Conservation (phyloP, 2,797 vertebrate species). For the Gephyroberyx darwinii region DNA sequence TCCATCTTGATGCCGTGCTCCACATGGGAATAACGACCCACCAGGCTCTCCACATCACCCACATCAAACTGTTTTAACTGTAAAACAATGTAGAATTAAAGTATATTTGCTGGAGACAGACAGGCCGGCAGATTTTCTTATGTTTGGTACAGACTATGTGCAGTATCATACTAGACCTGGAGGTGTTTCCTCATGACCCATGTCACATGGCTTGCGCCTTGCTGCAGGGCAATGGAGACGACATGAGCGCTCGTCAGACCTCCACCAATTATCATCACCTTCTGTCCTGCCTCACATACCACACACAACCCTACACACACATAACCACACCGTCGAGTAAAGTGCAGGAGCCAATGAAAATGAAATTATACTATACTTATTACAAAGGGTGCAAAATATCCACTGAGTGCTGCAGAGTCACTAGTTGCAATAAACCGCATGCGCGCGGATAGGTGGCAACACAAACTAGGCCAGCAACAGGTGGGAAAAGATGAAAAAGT, state of each 20-base stretch:
- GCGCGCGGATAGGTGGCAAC: no score
- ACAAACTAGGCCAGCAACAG: no score
- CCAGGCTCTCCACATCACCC: conserved; percentile 83
- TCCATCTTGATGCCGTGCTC: conserved; percentile 85
- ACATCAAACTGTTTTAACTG: conserved; percentile 86
- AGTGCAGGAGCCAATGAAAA: background rate
- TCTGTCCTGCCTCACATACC: conserved; percentile 78
- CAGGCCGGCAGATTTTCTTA: background rate
- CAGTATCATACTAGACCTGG: conserved; percentile 73
- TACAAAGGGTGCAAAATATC: no score
- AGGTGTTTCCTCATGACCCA: conserved; percentile 86
- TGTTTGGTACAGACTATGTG: conserved; percentile 34
- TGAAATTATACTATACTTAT: no score
- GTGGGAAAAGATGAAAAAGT: no score
- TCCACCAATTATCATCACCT: conserved; percentile 83
- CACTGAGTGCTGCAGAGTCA: conserved; percentile 15
- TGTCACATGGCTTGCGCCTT: conserved; percentile 82
- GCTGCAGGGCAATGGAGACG: conserved; percentile 80
- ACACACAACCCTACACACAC: conserved; percentile 55
- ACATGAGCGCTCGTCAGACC: conserved; percentile 85
- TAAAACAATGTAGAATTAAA: background rate
- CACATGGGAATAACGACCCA: conserved; percentile 83
- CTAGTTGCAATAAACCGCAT: no score
- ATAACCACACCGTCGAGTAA: conserved; percentile 12
- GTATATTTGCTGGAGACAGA: background rate